Evolutionary conservation across 2,888 invertebrate genomes (phyloP).

Genomic region (Platerodrilus igneus): DNA sequence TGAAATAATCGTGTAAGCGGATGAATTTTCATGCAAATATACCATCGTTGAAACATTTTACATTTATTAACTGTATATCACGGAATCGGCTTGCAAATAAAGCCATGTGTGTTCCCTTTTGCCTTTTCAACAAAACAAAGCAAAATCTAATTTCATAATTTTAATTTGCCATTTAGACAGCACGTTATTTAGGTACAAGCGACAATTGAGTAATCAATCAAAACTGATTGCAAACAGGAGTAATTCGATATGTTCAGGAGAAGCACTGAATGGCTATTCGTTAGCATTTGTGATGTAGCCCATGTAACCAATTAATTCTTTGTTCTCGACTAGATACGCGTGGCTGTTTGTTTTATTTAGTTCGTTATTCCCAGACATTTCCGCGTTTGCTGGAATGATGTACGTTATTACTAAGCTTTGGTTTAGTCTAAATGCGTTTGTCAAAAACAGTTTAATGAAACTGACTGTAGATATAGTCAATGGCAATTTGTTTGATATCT

Average conservation of each 20-base stretch:
- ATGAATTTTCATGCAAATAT: too few relatives aligned
- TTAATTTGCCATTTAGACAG: constrained; percentile 21
- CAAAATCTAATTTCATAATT: constrained; percentile 23
- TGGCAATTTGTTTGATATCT: too few relatives aligned
- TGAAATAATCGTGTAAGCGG: too few relatives aligned
- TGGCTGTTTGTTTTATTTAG: constrained; percentile 23
- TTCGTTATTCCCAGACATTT: constrained; percentile 24
- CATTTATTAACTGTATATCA: too few relatives aligned
- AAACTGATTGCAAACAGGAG: constrained; percentile 25
- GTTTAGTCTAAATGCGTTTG: constrained; percentile 18
- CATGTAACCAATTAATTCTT: constrained; percentile 37
- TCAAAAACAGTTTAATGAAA: too few relatives aligned
- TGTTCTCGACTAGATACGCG: constrained; percentile 29
- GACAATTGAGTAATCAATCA: constrained; percentile 22
- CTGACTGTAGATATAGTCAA: too few relatives aligned
- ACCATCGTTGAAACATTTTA: too few relatives aligned
- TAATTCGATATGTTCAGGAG: constrained; percentile 25
- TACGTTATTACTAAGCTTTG: constrained; percentile 20
- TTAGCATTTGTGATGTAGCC: constrained; percentile 33
- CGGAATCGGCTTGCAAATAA: too few relatives aligned
- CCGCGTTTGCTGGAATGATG: constrained; percentile 22
- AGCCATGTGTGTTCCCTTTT: too few relatives aligned
- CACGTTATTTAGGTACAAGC: constrained; percentile 13
- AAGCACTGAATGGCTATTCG: constrained; percentile 24
- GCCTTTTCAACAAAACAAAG: too few relatives aligned